phyloP scores from a whole-genome alignment of 2,888 invertebrate genomes.

The Pyrrhia umbra region DNA sequence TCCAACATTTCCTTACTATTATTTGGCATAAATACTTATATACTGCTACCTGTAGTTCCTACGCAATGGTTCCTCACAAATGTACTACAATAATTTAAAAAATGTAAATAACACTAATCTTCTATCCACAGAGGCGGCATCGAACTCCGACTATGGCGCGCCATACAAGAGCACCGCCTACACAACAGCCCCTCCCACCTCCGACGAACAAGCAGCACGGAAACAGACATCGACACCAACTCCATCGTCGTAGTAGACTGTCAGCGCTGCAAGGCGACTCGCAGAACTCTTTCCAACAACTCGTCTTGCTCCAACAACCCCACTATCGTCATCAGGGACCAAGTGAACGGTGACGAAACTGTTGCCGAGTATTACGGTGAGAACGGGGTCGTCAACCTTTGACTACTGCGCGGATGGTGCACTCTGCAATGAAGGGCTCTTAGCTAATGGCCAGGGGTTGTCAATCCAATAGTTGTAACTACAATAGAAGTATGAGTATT shows the following conservation, averaged over 20 bases:
- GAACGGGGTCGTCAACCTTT: conserved; percentile 81
- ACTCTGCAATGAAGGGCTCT: conserved; percentile 82
- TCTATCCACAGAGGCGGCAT: conserved; percentile 92
- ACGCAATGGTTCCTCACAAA: no score
- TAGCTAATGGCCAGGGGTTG: conserved; percentile 24
- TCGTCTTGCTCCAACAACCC: conserved; percentile 78
- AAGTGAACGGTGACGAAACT: conserved; percentile 75
- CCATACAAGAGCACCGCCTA: conserved; percentile 91
- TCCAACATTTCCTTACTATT: no score
- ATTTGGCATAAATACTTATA: no score
- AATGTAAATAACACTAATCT: no score
- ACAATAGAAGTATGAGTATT: no score
- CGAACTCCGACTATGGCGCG: conserved; percentile 96
- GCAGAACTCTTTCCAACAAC: conserved; percentile 69
- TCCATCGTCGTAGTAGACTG: conserved; percentile 87
- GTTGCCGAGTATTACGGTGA: conserved; percentile 78
- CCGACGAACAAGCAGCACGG: conserved; percentile 83
- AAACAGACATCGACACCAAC: conserved; percentile 85
- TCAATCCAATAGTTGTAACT: conserved; percentile 29
- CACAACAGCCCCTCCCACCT: conserved; percentile 71
- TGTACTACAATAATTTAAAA: no score
- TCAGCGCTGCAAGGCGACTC: conserved; percentile 76
- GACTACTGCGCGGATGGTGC: conserved; percentile 89
- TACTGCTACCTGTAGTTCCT: no score
- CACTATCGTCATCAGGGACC: conserved; percentile 80